Evolutionary conservation across 2,797 vertebrate genomes (phyloP).

Genomic region (Thalassophryne amazonica): DNA sequence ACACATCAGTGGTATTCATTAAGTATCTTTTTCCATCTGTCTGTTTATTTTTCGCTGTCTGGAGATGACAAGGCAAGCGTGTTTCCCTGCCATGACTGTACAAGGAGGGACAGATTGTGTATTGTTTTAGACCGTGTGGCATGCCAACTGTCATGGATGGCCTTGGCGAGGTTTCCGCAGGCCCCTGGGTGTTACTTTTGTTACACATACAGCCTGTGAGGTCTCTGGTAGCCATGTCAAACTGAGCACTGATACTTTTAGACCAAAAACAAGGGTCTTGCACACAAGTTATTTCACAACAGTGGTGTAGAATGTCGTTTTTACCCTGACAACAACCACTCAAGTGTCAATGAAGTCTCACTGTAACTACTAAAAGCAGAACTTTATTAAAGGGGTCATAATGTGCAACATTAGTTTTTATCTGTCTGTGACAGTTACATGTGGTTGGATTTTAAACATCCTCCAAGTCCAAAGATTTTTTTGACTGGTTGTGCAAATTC

Average conservation of each 20-base stretch:
- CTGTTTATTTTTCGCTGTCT: constrained; percentile 71
- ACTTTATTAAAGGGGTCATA: neutral
- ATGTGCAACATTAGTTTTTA: neutral
- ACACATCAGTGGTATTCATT: constrained; percentile 69
- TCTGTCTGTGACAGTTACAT: too few relatives aligned
- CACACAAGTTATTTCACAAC: constrained; percentile 14
- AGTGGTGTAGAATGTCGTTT: constrained; percentile 12
- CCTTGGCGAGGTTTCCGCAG: constrained; percentile 53
- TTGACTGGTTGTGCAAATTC: too few relatives aligned
- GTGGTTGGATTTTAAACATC: too few relatives aligned
- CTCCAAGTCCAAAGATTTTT: too few relatives aligned
- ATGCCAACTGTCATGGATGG: constrained; percentile 66
- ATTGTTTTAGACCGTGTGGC: constrained; percentile 64
- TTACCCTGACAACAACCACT: constrained; percentile 32
- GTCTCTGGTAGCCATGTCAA: constrained; percentile 49
- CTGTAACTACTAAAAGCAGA: neutral
- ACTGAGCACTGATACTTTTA: constrained; percentile 53
- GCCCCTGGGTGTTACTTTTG: constrained; percentile 28
- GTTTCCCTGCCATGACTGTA: constrained; percentile 48
- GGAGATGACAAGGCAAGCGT: constrained; percentile 48
- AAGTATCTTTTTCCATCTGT: constrained; percentile 59
- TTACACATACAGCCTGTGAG: constrained; percentile 51
- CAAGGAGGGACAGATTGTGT: constrained; percentile 63
- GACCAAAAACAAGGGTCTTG: constrained; percentile 21
- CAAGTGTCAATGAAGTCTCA: constrained; percentile 23